A percentile compares a stretch with the other conserved stretches of the same genome.
These are phyloP conservation scores for Pemphredon lugubris DNA, from an alignment of 2,888 invertebrate genomes.

Conservation along the genomic window DNA sequence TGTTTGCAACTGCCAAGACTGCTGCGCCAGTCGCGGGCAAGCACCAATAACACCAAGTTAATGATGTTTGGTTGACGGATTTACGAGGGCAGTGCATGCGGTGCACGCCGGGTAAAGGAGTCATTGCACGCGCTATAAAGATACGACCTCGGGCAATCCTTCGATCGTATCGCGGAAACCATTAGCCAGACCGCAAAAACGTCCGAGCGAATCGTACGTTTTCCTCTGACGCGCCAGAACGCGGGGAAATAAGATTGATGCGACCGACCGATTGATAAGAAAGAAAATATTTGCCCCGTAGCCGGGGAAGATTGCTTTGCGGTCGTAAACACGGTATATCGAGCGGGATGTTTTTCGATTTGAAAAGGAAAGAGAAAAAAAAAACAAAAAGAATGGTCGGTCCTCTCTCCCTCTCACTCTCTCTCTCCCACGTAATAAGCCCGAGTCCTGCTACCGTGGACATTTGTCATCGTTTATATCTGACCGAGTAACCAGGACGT, in stretches of 20 bases:
- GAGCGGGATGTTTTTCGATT: slow-evolving; percentile 5
- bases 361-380: no score
- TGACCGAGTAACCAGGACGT: no score
- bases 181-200: slow-evolving; percentile 62
- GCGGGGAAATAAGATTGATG: slow-evolving; percentile 59
- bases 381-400: no score
- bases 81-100: slow-evolving; percentile 68
- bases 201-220: slow-evolving; percentile 37
- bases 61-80: slow-evolving; percentile 72
- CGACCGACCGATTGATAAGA: slow-evolving; percentile 56
- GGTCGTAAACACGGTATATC: slow-evolving; percentile 29
- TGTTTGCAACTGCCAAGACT: slow-evolving; percentile 59
- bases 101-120: slow-evolving; percentile 58
- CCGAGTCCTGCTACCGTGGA: no score
- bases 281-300: slow-evolving; percentile 47
- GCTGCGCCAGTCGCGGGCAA: slow-evolving; percentile 65
- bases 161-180: slow-evolving; percentile 68
- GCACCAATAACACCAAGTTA: slow-evolving; percentile 70
- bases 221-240: slow-evolving; percentile 37
- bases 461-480: no score
- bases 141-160: slow-evolving; percentile 63
- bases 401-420: no score
- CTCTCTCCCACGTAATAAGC: no score
- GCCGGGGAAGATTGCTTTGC: slow-evolving; percentile 29
- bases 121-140: slow-evolving; percentile 67